Evolutionary conservation across 2,797 vertebrate genomes (phyloP).

Genomic region (Clarias pachynema): DNA sequence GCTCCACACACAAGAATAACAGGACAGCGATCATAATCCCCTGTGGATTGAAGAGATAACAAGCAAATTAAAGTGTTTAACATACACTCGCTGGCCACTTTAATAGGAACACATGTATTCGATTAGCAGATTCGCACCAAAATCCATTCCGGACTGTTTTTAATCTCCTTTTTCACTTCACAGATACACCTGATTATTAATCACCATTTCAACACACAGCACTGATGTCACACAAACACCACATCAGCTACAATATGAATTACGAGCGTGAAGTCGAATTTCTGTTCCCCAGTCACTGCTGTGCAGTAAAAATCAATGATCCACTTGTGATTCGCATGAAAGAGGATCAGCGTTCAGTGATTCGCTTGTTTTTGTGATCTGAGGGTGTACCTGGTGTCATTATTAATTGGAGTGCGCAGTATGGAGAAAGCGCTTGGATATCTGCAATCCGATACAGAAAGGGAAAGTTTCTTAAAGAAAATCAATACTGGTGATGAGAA

Average conservation of each 20-base stretch:
- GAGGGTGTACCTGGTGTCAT: too few species aligned
- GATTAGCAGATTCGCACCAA: not conserved
- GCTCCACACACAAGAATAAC: constrained; percentile 87
- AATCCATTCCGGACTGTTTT: not conserved
- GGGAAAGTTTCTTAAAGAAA: too few species aligned
- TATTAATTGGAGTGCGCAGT: too few species aligned
- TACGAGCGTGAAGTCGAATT: too few species aligned
- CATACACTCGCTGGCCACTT: not conserved
- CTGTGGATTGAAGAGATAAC: constrained; percentile 64
- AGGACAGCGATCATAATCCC: constrained; percentile 84
- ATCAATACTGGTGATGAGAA: too few species aligned
- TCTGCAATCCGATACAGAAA: too few species aligned
- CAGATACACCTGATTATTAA: not conserved
- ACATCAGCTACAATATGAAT: not conserved
- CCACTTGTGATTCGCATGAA: too few species aligned
- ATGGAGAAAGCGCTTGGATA: too few species aligned
- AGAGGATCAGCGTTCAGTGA: too few species aligned
- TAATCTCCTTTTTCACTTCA: not conserved
- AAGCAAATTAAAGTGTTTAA: not conserved
- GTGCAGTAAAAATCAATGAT: too few species aligned
- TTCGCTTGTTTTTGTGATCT: too few species aligned
- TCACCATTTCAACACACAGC: not conserved
- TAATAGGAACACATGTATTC: not conserved
- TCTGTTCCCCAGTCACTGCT: too few species aligned
- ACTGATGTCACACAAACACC: not conserved